These are phyloP conservation scores for Panopea generosa DNA, from an alignment of 2,888 invertebrate species.

Conservation along the genomic window DNA sequence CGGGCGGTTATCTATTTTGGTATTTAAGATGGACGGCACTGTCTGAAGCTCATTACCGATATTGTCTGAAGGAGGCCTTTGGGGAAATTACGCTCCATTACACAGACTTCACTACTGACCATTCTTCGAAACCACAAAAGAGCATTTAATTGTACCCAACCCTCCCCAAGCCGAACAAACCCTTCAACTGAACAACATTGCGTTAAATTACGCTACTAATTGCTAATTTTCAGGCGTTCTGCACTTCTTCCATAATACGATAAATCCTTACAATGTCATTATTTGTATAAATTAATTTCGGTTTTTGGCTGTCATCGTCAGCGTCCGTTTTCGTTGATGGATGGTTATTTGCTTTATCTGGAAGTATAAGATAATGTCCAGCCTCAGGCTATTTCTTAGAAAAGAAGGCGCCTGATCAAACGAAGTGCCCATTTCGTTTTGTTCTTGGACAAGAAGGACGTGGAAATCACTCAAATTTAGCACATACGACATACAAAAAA, in stretches of 20 bases:
- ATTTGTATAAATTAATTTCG: background rate
- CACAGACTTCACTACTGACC: background rate
- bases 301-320: no score
- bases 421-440: no score
- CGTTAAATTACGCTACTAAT: constrained; percentile 7
- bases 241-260: background rate
- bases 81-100: constrained; percentile 5
- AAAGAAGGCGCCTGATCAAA: no score
- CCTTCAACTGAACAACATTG: background rate
- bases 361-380: background rate
- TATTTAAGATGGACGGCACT: no score
- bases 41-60: no score
- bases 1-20: no score
- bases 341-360: background rate
- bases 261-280: constrained; percentile 5
- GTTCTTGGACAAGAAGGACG: no score
- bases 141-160: background rate
- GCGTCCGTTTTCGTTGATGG: background rate
- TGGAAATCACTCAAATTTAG: no score
- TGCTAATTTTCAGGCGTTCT: background rate
- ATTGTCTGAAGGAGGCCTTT: background rate
- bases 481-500: no score
- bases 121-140: background rate
- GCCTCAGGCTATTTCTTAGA: no score
- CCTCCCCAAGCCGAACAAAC: background rate